phyloP scores from a whole-genome alignment of 2,113 vertebrate species.

The Synchiropus splendidus region DNA sequence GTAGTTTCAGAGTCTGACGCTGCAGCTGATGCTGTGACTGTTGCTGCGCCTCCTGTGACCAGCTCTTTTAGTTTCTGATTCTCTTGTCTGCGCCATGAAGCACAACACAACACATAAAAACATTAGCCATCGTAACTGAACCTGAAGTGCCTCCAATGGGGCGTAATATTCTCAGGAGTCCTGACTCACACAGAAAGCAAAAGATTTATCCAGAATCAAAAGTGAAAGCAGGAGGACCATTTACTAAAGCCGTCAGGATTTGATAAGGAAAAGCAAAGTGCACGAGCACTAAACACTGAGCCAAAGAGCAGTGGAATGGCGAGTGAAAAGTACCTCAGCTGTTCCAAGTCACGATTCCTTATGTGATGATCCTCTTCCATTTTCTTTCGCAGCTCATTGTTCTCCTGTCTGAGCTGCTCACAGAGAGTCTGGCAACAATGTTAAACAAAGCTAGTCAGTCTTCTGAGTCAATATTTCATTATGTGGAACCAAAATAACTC shows the following conservation, averaged over 20 bases:
- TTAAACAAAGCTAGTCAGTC: background rate
- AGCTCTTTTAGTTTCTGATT: conserved; percentile 87
- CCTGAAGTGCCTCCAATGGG: no score
- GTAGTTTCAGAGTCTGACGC: conserved; percentile 55
- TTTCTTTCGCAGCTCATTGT: conserved; percentile 86
- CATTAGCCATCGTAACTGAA: background rate
- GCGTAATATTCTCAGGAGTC: no score
- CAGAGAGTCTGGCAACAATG: conserved; percentile 76
- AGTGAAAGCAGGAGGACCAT: background rate
- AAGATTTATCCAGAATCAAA: no score
- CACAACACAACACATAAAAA: conserved; percentile 1
- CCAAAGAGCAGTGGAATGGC: conserved; percentile 5
- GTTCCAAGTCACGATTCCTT: conserved; percentile 83
- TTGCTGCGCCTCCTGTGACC: conserved; percentile 64
- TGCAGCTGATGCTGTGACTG: conserved; percentile 25
- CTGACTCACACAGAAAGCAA: no score
- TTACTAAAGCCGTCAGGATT: conserved; percentile 2
- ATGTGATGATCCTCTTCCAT: conserved; percentile 90
- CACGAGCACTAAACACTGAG: conserved; percentile 1
- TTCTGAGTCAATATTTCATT: background rate
- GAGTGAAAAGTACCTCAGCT: conserved; percentile 72
- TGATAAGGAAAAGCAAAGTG: conserved; percentile 42
- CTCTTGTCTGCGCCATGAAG: conserved; percentile 69
- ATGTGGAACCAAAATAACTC: no score
- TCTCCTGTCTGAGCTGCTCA: conserved; percentile 89